Percentiles rank a stretch among this genome's conserved stretches.
Conservation (phyloP, 2,797 vertebrate genomes). For the Myotis findleyi region DNA sequence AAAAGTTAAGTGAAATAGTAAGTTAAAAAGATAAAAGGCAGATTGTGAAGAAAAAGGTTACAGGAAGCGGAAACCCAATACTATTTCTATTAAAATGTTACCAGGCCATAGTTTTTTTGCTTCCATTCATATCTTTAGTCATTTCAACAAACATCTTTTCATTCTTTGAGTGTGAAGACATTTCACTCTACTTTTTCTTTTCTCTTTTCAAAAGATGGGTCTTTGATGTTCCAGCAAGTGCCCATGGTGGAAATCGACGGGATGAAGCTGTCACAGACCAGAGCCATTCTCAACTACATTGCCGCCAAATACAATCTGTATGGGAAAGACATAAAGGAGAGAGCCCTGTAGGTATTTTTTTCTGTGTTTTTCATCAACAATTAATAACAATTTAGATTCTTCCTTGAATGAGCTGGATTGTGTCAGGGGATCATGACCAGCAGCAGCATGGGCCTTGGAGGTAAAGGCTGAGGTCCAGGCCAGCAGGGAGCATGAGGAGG, state of each 20-base stretch:
- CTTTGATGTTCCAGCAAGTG: conserved; percentile 93
- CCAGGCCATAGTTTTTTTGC: background rate
- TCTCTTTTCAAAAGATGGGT: conserved; percentile 87
- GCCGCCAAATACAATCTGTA: conserved; percentile 93
- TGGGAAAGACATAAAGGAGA: conserved; percentile 92
- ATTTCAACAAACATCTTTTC: background rate
- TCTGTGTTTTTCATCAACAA: background rate
- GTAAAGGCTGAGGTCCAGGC: background rate
- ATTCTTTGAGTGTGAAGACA: background rate
- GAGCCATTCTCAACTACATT: conserved; percentile 92
- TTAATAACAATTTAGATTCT: background rate
- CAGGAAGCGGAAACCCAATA: background rate
- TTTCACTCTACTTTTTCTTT: background rate
- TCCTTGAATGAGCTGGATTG: background rate
- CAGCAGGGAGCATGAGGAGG: background rate
- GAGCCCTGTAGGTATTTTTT: conserved; percentile 86
- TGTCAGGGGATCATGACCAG: background rate
- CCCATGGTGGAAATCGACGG: conserved; percentile 94
- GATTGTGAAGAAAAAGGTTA: background rate
- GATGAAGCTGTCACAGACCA: conserved; percentile 91
- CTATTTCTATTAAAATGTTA: background rate
- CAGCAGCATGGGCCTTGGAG: background rate
- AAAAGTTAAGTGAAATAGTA: background rate
- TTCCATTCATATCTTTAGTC: background rate
- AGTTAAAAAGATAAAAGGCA: background rate